Conservation (phyloP, 2,797 vertebrate species). For the Discoglossus pictus region DNA sequence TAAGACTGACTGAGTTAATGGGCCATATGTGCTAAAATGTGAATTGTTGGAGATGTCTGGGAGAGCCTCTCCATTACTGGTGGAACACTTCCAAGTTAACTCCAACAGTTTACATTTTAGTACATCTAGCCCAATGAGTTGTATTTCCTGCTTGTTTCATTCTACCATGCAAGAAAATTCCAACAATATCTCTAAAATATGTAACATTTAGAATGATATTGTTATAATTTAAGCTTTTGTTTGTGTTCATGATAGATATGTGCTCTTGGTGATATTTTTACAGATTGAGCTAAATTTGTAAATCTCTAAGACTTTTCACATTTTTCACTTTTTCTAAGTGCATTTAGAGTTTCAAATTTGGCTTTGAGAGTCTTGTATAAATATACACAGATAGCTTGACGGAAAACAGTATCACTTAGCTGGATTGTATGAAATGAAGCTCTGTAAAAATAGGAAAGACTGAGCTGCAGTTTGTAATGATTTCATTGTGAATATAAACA, state of each 20-base stretch:
- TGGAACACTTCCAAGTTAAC: too few relatives aligned
- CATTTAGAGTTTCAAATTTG: slow-evolving; percentile 12
- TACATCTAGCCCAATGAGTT: too few relatives aligned
- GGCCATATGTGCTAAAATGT: too few relatives aligned
- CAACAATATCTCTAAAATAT: slow-evolving; percentile 1
- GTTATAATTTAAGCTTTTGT: slow-evolving; percentile 8
- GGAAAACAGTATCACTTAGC: slow-evolving; percentile 18
- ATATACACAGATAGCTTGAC: slow-evolving; percentile 13
- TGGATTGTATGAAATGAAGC: background rate
- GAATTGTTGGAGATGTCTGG: too few relatives aligned
- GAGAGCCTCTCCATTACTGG: too few relatives aligned
- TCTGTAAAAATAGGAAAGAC: slow-evolving; percentile 53
- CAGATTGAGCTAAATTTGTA: slow-evolving; percentile 6
- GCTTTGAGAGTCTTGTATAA: slow-evolving; percentile 11
- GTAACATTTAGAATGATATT: background rate
- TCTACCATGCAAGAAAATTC: background rate
- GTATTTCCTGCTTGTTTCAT: background rate
- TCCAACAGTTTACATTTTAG: too few relatives aligned
- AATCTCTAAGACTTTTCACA: slow-evolving; percentile 10
- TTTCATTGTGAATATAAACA: slow-evolving; percentile 59
- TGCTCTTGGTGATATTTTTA: background rate
- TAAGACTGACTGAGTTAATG: too few relatives aligned
- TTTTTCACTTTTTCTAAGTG: slow-evolving; percentile 15
- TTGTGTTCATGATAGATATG: background rate
- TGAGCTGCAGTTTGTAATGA: slow-evolving; percentile 52